A percentile compares a stretch with the other conserved stretches of the same genome.
phyloP scores from a whole-genome alignment of 1,140 invertebrate species.

The Aporrectodea caliginosa region DNA sequence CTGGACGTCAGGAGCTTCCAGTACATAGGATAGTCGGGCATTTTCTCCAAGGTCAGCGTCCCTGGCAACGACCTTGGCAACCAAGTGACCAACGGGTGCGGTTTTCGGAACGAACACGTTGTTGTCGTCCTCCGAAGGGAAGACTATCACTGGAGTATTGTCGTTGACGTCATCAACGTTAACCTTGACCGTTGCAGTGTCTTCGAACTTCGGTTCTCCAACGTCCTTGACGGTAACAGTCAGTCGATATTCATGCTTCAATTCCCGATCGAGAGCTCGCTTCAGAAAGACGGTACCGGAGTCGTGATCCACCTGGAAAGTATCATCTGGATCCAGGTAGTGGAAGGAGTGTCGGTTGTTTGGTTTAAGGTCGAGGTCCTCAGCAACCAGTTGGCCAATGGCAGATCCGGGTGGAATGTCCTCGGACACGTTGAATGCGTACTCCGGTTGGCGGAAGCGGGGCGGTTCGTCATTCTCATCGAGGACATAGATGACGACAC shows the following conservation, averaged over 20 bases:
- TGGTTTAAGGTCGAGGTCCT: conserved; percentile 35
- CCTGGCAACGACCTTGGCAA: conserved; percentile 24
- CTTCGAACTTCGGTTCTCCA: conserved; percentile 47
- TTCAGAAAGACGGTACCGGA: conserved; percentile 77
- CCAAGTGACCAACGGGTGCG: background rate
- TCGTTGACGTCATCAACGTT: conserved; percentile 32
- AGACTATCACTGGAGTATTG: conserved; percentile 28
- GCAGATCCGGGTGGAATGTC: conserved; percentile 30
- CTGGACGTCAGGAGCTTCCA: background rate
- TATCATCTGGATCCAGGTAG: background rate
- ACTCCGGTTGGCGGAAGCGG: conserved; percentile 36
- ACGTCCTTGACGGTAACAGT: conserved; percentile 80
- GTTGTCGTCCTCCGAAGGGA: conserved; percentile 20
- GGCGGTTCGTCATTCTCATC: conserved; percentile 40
- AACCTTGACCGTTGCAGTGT: conserved; percentile 21
- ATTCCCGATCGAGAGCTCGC: conserved; percentile 74
- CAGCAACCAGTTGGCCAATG: conserved; percentile 33
- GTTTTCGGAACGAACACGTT: background rate
- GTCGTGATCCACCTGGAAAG: conserved; percentile 42
- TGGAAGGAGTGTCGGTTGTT: conserved; percentile 19
- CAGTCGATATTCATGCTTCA: conserved; percentile 70
- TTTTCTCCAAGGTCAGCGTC: conserved; percentile 31
- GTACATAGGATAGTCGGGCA: conserved; percentile 16
- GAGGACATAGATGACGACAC: conserved; percentile 14
- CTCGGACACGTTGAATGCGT: conserved; percentile 36